Base-by-base conservation (phyloP, 2,888 invertebrate species). In the Dendrolimus pini region DNA sequence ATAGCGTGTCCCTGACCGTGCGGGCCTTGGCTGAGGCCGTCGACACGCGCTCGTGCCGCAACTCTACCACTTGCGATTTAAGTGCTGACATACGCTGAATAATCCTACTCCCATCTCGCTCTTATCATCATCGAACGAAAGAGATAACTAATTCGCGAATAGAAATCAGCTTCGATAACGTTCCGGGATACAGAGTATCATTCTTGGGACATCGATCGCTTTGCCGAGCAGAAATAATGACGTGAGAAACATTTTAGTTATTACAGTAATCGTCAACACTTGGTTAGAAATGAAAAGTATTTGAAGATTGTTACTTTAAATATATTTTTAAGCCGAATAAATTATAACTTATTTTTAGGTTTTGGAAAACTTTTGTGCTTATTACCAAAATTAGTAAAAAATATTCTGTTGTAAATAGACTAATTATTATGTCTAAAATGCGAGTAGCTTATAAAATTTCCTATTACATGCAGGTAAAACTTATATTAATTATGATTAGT, bases 1-100 rank as follows among this genome's bases (percentile, higher is more conserved):
- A 84, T 78, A 77, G 70, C 70, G 75, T 78, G 89, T 81, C 88
- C 89, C 85, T 88, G 88, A 86, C 85, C 87, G 85, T 62, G 67
- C 72, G 75, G 84, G 81, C 89, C 89, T 88, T 88, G 89, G 79
- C 70, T 64, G 81, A 80, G 88, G 84, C 72, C 86, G 81, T 75
- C 85, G 86, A 86, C 85, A 78, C 55, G 60, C 63, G 61, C 65
- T 52, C 68, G 62, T 63, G 64, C 61, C 59, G 47, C 57, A 61
- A 60, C 64, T 64, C 68, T 67, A 67, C 65, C 57, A 59, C 55
- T 60, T 65, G 66, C 67, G 65, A 64, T 62, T 60, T 59, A 60
- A 64, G 6, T 54, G n/a, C 54, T 41, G 41, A 54, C 52, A 55
- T 55, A 53, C 55, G 61, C 58, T 57, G 60, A 65, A 60, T 61